Evolutionary conservation across 2,888 invertebrate species (phyloP), one percentile per base, ranked within the genome.

Genomic region (Trissoscelio sp.): DNA sequence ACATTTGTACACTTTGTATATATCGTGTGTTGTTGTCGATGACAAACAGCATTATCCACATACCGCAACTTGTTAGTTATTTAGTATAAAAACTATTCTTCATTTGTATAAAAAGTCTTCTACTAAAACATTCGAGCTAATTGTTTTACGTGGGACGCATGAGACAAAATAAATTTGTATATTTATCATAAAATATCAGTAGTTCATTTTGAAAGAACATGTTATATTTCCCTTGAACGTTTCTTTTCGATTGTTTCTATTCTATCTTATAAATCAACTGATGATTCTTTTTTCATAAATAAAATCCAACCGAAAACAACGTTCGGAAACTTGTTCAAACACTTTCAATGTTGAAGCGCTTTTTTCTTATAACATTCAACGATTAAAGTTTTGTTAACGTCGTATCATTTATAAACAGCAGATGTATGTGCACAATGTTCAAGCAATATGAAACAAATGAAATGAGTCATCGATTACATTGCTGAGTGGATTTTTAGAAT

Each of bases 51-150:
- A 37, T 66, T 34, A 37, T 37, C 22, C 53, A 53, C 53, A 42
- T 51, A 37, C 51, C 42, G 16, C 53, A 51, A 37, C 22, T 62
- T 31, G 31, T 66, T 46, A 48, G 39, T 39, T 39, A n/a, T 39
- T 66, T 66, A 66, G 66, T 66, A 66, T 67, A 67, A 67, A 67
- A 48, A 48, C 48, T 48, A 48, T 48, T 48, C 9, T 48, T 48
- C 11, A 48, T 48, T 24, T 57, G 57, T 57, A 57, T 57, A n/a
- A 57, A 57, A 37, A 57, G 37, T 53, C 6, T 53, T 57, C 28
- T 12, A 24, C 48, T 14, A 48, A 48, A 48, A 22, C 28, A 16
- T 28, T 37, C 48, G 37, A 67, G 42, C 34, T 67, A 55, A 24
- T 39, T 67, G 24, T 44, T 9, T 16, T 11, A 22, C 3, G 42